phyloP scores from a whole-genome alignment of 2,888 invertebrate species.

The Luffia ferchaultella region DNA sequence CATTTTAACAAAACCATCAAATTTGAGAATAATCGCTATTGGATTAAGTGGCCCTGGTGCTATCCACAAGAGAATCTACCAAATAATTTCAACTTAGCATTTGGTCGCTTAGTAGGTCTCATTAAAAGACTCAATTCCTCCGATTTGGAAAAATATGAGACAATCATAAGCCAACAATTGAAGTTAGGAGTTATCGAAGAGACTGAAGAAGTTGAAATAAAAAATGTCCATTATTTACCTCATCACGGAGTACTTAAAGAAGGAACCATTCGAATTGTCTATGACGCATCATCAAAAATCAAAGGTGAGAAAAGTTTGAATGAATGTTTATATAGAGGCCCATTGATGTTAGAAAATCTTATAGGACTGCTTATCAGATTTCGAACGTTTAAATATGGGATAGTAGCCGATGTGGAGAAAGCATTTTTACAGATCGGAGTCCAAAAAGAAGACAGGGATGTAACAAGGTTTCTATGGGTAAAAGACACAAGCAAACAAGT shows the following conservation, averaged over 20 bases:
- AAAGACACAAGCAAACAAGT: constrained; percentile 2
- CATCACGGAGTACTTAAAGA: constrained; percentile 10
- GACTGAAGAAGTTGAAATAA: not conserved
- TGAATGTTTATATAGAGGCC: constrained; percentile 18
- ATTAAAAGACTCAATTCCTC: constrained; percentile 6
- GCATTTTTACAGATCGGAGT: constrained; percentile 19
- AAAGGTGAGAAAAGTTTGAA: constrained; percentile 16
- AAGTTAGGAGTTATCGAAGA: constrained; percentile 7
- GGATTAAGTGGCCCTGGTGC: constrained; percentile 15
- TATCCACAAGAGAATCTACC: constrained; percentile 12
- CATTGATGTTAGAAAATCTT: constrained; percentile 18
- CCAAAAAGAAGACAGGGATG: constrained; percentile 15
- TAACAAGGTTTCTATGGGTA: constrained; percentile 18
- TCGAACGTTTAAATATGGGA: constrained; percentile 12
- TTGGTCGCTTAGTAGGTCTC: constrained; percentile 11
- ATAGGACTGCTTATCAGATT: constrained; percentile 17
- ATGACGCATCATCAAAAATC: constrained; percentile 16
- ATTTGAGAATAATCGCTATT: constrained; percentile 9
- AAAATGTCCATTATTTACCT: constrained; percentile 13
- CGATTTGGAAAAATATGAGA: constrained; percentile 7
- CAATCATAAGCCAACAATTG: constrained; percentile 7
- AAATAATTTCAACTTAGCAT: constrained; percentile 12
- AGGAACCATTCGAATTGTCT: constrained; percentile 14
- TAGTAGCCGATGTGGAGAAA: constrained; percentile 19
- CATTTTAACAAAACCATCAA: constrained; percentile 13